Base-by-base conservation (phyloP, 2,113 vertebrate species). In the Channa maculata region DNA sequence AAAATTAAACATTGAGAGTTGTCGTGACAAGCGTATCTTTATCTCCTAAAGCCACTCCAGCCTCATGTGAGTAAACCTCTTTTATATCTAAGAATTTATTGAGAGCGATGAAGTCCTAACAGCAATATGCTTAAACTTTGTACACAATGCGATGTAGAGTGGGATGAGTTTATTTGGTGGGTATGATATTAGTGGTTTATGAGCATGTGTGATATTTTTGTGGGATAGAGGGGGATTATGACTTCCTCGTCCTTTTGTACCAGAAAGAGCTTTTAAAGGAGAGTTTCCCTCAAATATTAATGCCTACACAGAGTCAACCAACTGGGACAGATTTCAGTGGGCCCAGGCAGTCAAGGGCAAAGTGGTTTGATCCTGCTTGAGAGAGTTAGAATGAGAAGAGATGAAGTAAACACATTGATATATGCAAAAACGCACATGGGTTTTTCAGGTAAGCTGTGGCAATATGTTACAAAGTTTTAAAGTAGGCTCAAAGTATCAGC, bases 251-350 rank as follows among this genome's bases (percentile, higher is more conserved):
- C 61, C 78, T 60, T 67, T 50, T 82, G 70, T 71, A 77, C 62
- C 79, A 83, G 80, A 81, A 88, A 90, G 82, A 62, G 89, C 88
- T 92, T 91, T 92, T 88, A 91, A 84, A 86, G 68, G 75, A 86
- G 82, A 37, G 65, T 75, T 86, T 66, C 63, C 49, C 76, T 92
- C 51, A 91, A 93, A 91, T 92, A 93, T 93, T 91, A 78, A 92
- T 93, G 89, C 66, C 24, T 8, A 36, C 8, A 12, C 49, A 67
- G 86, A 88, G 90, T 83, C 83, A 76, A 77, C 73, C 82, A 75
- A 63, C 75, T 72, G 78, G 87, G 91, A 88, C 83, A 86, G 84
- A 77, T 92, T 93, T 92, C 90, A 92, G 51, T 44, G 49, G 71
- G 83, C 68, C 9, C 67, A 87, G 88, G 69, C 81, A 79, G 80